Conservation (phyloP, 2,888 invertebrate genomes). For the Oscheius sp. region DNA sequence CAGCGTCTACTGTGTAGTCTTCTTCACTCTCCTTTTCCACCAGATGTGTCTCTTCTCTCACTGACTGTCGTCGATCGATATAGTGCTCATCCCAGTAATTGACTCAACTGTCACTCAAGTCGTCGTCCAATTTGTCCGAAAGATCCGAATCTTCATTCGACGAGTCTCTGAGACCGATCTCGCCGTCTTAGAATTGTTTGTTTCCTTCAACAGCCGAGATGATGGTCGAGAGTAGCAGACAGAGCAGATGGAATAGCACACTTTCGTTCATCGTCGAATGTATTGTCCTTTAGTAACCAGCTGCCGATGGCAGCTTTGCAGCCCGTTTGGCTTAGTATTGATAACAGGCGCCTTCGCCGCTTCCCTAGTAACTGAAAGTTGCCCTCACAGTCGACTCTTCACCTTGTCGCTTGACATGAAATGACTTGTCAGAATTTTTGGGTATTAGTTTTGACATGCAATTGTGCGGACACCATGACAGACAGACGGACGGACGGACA, state of each 20-base stretch:
- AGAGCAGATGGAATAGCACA: background rate
- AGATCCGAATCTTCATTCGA: background rate
- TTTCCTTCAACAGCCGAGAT: background rate
- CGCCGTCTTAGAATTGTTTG: background rate
- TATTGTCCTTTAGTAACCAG: too few species aligned
- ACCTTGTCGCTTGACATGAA: too few species aligned
- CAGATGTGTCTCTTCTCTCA: background rate
- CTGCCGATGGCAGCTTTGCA: too few species aligned
- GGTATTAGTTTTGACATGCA: too few species aligned
- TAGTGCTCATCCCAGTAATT: constrained; percentile 8
- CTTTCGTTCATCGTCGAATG: too few species aligned
- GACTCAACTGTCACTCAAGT: constrained; percentile 14
- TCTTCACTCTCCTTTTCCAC: constrained; percentile 11
- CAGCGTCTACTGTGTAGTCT: constrained; percentile 6
- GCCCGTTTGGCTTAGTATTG: too few species aligned
- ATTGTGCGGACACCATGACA: too few species aligned
- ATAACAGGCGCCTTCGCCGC: too few species aligned
- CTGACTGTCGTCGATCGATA: background rate
- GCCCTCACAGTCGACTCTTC: too few species aligned
- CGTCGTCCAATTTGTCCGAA: constrained; percentile 10
- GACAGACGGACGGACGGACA: too few species aligned
- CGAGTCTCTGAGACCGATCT: background rate
- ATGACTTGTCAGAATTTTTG: too few species aligned
- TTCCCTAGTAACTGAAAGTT: too few species aligned
- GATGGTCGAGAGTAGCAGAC: background rate